A percentile compares a stretch with the other conserved stretches of the same genome.
Evolutionary conservation across 2,113 vertebrate species (phyloP).

Genomic region (Struthio camelus): DNA sequence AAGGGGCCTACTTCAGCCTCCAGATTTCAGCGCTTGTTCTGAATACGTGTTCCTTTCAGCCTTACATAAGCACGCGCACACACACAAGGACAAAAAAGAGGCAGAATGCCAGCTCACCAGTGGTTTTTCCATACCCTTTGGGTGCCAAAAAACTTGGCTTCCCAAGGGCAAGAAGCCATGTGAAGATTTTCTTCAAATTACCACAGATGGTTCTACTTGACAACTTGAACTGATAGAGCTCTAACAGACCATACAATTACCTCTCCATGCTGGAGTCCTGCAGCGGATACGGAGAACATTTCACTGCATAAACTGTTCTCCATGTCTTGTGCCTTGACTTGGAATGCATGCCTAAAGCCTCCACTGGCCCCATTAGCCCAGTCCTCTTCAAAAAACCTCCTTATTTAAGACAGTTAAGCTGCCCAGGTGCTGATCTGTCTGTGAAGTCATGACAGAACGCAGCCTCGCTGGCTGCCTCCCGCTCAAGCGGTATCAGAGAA

Average conservation of each 20-base stretch:
- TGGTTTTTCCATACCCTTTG: not conserved
- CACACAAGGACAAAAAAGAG: too few species aligned
- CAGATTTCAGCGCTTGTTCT: fast-evolving
- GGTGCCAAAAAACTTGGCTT: not conserved
- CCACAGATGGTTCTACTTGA: fast-evolving
- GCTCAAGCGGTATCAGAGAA: not conserved
- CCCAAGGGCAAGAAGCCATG: not conserved
- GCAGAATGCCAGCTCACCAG: not conserved
- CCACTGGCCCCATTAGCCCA: slow-evolving; percentile 80
- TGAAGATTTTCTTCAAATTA: fast-evolving
- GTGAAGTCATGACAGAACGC: not conserved
- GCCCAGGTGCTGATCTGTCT: not conserved
- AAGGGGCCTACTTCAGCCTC: not conserved
- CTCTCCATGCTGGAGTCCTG: slow-evolving; percentile 71
- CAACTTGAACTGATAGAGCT: not conserved
- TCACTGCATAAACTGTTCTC: slow-evolving; percentile 79
- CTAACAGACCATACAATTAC: slow-evolving; percentile 2
- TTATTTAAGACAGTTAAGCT: slow-evolving; percentile 73
- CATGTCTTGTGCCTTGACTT: slow-evolving; percentile 80
- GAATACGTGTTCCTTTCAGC: fast-evolving
- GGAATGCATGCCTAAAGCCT: slow-evolving; percentile 83
- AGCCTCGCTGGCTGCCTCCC: not conserved
- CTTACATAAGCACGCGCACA: not conserved
- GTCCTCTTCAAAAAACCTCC: slow-evolving; percentile 84
- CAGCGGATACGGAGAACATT: slow-evolving; percentile 70